Base-by-base conservation (phyloP, 2,888 invertebrate species). In the Lasioglossum vierecki region DNA sequence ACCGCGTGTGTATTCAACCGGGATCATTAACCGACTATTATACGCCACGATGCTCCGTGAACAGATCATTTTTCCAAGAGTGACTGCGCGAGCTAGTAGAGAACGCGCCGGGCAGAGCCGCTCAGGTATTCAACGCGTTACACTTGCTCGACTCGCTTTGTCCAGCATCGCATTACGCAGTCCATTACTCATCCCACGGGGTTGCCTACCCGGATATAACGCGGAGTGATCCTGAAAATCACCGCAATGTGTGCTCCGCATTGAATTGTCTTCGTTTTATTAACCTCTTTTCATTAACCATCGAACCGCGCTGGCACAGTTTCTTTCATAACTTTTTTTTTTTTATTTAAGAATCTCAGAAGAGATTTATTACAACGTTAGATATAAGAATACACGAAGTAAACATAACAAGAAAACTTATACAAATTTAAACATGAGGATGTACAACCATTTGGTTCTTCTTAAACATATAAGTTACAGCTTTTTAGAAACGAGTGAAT, bases 1-100 rank as follows among this genome's bases (percentile, higher is more conserved):
- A 85, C 76, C 53, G 80, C 83, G 77, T 90, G 91, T 91, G 91
- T 91, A 91, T 91, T 89, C 91, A 90, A 82, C 85, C 89, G 73
- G 86, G 90, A 91, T 91, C 91, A 91, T 91, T 91, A 91, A 91
- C 91, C 88, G 88, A 86, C 89, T 89, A 91, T 91, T 91, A 91
- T 91, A 87, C 83, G 88, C 72, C 80, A 83, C 82, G 87, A 30
- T 63, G 63, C 85, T 83, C 35, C 83, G 87, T 70, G 85, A 74
- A 78, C 63, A 80, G 86, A 89, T 79, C 82, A 84, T 79, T 85
- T 85, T 85, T 89, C 80, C 53, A 76, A 84, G 80, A 87, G 88
- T 90, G 89, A 88, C 90, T 84, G 80, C 60, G 66, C 26, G 41
- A 71, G 78, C 80, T 68, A 66, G 53, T 68, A 53, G 63, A 22